Evolutionary conservation across 2,888 invertebrate species (phyloP).

Genomic region (Xanthorhoe spadicearia): DNA sequence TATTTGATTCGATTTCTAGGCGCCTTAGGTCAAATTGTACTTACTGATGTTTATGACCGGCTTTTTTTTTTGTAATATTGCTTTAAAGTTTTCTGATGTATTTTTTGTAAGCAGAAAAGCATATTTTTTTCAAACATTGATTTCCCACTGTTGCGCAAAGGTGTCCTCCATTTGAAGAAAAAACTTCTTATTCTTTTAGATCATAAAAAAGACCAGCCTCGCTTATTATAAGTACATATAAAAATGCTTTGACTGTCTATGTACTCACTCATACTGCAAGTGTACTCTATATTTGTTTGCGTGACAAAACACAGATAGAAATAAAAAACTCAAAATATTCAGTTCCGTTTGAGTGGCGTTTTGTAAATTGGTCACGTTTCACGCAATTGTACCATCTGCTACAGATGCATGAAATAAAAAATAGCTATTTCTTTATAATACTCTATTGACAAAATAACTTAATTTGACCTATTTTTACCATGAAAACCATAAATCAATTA

Average conservation of each 20-base stretch:
- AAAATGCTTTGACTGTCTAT: too few species aligned
- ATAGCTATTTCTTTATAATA: slow-evolving; percentile 1
- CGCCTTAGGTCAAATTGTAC: not conserved
- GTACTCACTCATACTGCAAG: too few species aligned
- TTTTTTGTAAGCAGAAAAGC: too few species aligned
- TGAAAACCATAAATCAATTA: not conserved
- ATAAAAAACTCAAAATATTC: slow-evolving; percentile 32
- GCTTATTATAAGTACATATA: too few species aligned
- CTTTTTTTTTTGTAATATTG: not conserved
- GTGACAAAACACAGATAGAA: not conserved
- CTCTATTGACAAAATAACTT: not conserved
- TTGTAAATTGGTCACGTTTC: slow-evolving; percentile 44
- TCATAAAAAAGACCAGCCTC: too few species aligned
- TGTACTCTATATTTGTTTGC: not conserved
- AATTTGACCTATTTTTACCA: too few species aligned
- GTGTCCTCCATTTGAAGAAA: too few species aligned
- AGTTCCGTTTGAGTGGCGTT: slow-evolving; percentile 34
- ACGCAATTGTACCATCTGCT: slow-evolving; percentile 41
- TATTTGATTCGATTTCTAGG: slow-evolving; percentile 14
- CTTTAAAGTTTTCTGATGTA: not conserved
- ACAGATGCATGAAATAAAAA: slow-evolving; percentile 8
- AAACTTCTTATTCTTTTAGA: too few species aligned
- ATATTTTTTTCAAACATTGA: too few species aligned
- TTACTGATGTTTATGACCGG: not conserved
- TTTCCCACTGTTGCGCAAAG: too few species aligned